phyloP scores from a whole-genome alignment of 2,113 vertebrate genomes.

The Seriola dumerili region DNA sequence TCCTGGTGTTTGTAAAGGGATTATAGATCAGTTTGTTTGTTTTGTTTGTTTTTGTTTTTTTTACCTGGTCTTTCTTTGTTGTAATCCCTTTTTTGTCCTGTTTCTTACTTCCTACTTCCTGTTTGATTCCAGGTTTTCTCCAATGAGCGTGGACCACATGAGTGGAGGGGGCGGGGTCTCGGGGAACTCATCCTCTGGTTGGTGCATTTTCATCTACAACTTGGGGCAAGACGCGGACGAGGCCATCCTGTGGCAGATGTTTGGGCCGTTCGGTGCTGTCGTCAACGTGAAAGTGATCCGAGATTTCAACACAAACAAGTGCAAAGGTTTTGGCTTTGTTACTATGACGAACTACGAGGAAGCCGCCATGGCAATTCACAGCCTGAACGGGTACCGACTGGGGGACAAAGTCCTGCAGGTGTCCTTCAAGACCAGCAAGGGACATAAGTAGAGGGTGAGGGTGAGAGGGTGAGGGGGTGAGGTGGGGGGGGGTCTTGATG shows the following conservation, averaged over 20 bases:
- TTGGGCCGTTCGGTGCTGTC: slow-evolving; percentile 97
- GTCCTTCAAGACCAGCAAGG: slow-evolving; percentile 99
- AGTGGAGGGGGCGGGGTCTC: slow-evolving; percentile 90
- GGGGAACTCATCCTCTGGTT: slow-evolving; percentile 90
- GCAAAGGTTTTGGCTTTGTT: slow-evolving; percentile 99
- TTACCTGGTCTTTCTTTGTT: no score
- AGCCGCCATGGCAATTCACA: slow-evolving; percentile 98
- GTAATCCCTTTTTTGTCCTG: neutral
- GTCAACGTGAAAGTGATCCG: slow-evolving; percentile 99
- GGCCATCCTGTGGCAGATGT: slow-evolving; percentile 99
- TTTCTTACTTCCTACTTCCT: neutral
- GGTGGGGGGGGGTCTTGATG: no score
- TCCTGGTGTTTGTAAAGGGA: no score
- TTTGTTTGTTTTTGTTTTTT: no score
- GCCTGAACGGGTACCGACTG: slow-evolving; percentile 97
- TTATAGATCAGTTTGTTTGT: no score
- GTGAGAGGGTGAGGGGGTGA: no score
- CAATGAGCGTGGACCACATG: slow-evolving; percentile 98
- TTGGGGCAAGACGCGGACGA: slow-evolving; percentile 96
- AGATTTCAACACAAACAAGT: slow-evolving; percentile 99
- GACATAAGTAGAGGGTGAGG: slow-evolving; percentile 91
- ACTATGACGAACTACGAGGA: slow-evolving; percentile 99
- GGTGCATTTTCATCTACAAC: slow-evolving; percentile 99
- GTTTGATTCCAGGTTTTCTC: slow-evolving; percentile 92
- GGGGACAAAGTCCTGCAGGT: slow-evolving; percentile 99